phyloP scores from a whole-genome alignment of 2,113 vertebrate genomes.

The Eretmochelys imbricata region DNA sequence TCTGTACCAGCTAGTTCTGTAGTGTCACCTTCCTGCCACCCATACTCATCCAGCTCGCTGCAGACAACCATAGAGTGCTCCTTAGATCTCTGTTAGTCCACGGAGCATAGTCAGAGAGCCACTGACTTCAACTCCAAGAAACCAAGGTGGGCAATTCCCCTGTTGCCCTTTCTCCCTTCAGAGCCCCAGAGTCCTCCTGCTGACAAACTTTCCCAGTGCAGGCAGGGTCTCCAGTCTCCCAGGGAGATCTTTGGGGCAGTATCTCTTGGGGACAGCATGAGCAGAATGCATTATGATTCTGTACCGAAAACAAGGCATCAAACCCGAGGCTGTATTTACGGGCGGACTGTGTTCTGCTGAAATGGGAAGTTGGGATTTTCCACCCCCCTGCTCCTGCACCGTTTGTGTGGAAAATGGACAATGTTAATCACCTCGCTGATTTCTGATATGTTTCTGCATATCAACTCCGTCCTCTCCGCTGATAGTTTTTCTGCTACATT shows the following conservation, averaged over 20 bases:
- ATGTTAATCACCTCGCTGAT: fast-evolving
- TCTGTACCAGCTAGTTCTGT: no score
- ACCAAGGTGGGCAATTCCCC: no score
- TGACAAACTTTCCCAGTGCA: not conserved
- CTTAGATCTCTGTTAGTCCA: no score
- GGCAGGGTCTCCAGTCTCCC: not conserved
- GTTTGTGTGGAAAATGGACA: not conserved
- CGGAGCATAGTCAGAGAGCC: no score
- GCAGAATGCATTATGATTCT: not conserved
- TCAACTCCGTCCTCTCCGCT: not conserved
- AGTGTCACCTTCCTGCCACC: no score
- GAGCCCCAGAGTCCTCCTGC: no score
- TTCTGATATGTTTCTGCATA: not conserved
- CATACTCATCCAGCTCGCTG: no score
- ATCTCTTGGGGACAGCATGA: not conserved
- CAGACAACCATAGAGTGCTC: no score
- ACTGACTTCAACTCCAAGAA: no score
- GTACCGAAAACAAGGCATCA: not conserved
- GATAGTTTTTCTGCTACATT: fast-evolving
- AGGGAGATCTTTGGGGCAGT: not conserved
- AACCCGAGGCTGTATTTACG: not conserved
- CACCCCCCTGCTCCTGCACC: not conserved
- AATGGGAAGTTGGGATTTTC: not conserved
- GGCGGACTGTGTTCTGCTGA: not conserved
- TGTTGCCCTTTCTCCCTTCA: no score